Conservation (phyloP, 2,797 vertebrate genomes). For the Cephalopachus bancanus region DNA sequence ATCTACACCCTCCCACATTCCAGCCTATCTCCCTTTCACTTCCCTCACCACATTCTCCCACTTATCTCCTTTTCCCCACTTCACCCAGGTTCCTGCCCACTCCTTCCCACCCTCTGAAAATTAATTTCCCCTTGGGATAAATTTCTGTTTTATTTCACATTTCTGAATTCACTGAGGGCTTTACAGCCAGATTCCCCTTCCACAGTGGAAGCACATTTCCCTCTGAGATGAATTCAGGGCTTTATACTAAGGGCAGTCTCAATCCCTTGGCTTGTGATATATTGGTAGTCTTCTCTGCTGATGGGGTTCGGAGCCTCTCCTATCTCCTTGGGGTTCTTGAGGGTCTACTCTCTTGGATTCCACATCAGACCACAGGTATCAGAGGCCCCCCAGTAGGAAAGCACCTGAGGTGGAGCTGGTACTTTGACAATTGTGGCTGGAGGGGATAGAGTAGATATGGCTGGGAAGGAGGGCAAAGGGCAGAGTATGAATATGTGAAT, state of each 20-base stretch:
- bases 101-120: not conserved
- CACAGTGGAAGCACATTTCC: conserved; percentile 56
- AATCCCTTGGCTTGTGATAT: not conserved
- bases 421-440: not conserved
- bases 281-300: not conserved
- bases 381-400: accelerated
- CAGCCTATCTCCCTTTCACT: too few species aligned
- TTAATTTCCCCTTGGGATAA: not conserved
- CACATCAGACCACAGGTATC: not conserved
- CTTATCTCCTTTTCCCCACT: too few species aligned
- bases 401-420: not conserved
- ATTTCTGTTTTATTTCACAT: not conserved
- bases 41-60: not conserved
- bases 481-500: conserved; percentile 42
- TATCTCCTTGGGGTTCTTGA: not conserved
- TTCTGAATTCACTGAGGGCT: conserved; percentile 42
- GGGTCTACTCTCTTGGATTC: not conserved
- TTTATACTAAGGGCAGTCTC: conserved; percentile 73
- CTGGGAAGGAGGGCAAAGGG: not conserved
- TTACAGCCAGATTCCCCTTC: conserved; percentile 54
- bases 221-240: conserved; percentile 64
- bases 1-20: not conserved
- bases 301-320: not conserved
- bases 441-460: not conserved
- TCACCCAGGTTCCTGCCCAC: not conserved